Evolutionary conservation across 2,888 invertebrate species (phyloP), one percentile per base, ranked within the genome.

Genomic region (Parelbella ahira): DNA sequence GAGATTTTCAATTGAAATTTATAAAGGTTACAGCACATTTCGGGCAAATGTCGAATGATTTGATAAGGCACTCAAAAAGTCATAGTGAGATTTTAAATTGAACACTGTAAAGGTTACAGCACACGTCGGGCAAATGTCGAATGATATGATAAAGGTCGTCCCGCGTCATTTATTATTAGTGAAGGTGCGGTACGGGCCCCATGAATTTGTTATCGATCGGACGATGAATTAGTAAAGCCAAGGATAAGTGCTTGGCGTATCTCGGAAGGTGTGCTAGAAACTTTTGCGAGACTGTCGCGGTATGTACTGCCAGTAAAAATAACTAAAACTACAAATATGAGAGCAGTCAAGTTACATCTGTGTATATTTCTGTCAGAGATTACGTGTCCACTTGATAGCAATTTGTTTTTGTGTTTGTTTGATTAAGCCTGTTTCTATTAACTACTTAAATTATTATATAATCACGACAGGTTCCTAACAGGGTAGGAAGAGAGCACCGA

Each of bases 131-230:
- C 34, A 64, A 63, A 64, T 62, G 71, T 70, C 64, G 58, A 69
- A 68, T 54, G 48, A 57, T 67, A 67, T 73, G 70, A 71, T 63
- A 76, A 75, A 77, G 76, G 77, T 72, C 73, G 68, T 54, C 49
- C 25, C 12, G 44, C 47, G 58, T 63, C 58, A 72, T 76, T 56
- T 68, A 73, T 75, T 76, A 75, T 72, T 71, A 58, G 55, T 50
- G 38, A 43, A 47, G 24, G 45, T 45, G 52, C 32, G 39, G 30
- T 12, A 8, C 19, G 24, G 32, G 25, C 19, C 11, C 19, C 28
- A 28, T 42, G 36, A 42, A 43, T 37, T 39, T n/a, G 27, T 34
- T 44, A 48, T 48, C 43, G 48, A 50, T 47, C 39, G 30, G 7
- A 7, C 15, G n/a, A 38, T 38, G 37, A 38, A 38, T 38, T 21